phyloP scores from a whole-genome alignment of 1,140 invertebrate genomes.

The Apolygus lucorum region DNA sequence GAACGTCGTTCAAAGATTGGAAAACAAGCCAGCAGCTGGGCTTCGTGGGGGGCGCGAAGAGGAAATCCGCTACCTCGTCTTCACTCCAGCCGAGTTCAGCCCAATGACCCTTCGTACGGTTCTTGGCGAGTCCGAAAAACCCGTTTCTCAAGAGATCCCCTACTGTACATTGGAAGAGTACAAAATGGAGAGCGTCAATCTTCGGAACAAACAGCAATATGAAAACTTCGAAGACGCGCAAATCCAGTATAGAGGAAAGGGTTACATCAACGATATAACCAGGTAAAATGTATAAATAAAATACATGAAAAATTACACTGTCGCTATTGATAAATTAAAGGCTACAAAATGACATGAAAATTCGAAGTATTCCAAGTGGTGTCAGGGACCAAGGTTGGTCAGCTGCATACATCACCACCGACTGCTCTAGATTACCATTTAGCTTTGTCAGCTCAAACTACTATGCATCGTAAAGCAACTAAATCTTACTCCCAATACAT shows the following conservation, averaged over 20 bases:
- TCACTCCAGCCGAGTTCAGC: neutral
- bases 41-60: neutral
- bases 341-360: neutral
- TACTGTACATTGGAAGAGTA: neutral
- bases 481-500: no score
- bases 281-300: neutral
- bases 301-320: neutral
- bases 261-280: neutral
- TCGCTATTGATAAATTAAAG: neutral
- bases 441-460: neutral
- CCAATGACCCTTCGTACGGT: neutral
- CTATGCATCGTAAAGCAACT: neutral
- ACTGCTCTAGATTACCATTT: neutral
- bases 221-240: neutral
- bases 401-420: neutral
- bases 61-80: neutral
- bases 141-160: neutral
- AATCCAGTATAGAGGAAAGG: neutral
- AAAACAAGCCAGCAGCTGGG: neutral
- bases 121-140: neutral
- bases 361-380: neutral
- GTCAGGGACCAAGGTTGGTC: neutral
- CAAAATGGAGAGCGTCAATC: neutral
- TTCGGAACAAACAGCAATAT: no score
- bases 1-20: no score